phyloP scores from a whole-genome alignment of 64 coral and sea anemone species.

The Montipora sp. region DNA sequence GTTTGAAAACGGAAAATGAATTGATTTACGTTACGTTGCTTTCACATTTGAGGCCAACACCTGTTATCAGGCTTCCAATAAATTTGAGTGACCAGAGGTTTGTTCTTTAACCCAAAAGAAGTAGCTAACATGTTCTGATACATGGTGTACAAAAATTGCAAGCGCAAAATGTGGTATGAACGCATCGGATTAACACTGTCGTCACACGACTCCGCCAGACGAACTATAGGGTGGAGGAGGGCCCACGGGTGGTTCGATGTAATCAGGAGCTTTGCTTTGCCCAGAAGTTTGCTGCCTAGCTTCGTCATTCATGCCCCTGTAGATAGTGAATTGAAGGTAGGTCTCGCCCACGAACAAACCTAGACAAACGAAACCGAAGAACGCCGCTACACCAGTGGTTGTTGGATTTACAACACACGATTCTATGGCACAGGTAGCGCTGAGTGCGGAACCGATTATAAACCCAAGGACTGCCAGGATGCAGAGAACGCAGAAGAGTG shows the following conservation, averaged over 20 bases:
- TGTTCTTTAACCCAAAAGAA: no score
- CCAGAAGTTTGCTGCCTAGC: constrained; percentile 61
- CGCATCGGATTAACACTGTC: no score
- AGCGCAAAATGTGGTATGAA: no score
- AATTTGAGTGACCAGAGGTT: no score
- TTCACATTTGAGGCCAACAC: no score
- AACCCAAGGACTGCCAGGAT: constrained; percentile 65
- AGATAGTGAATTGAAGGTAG: constrained; percentile 58
- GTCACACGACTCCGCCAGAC: not conserved
- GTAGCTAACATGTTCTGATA: no score
- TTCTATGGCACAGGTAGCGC: constrained; percentile 18
- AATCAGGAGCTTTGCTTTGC: constrained; percentile 44
- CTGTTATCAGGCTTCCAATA: no score
- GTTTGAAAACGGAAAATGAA: no score
- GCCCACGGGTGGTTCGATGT: not conserved
- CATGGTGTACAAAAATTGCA: no score
- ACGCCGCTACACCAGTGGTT: constrained; percentile 44
- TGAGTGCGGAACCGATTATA: constrained; percentile 64
- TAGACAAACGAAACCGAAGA: constrained; percentile 79
- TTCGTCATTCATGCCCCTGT: constrained; percentile 68
- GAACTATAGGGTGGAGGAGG: not conserved
- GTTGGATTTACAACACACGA: not conserved
- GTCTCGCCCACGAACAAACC: constrained; percentile 71
- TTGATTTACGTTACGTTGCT: no score
- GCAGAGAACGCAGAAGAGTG: constrained; percentile 52